phyloP scores from a whole-genome alignment of 2,888 invertebrate genomes.

The Drosophila putrida region DNA sequence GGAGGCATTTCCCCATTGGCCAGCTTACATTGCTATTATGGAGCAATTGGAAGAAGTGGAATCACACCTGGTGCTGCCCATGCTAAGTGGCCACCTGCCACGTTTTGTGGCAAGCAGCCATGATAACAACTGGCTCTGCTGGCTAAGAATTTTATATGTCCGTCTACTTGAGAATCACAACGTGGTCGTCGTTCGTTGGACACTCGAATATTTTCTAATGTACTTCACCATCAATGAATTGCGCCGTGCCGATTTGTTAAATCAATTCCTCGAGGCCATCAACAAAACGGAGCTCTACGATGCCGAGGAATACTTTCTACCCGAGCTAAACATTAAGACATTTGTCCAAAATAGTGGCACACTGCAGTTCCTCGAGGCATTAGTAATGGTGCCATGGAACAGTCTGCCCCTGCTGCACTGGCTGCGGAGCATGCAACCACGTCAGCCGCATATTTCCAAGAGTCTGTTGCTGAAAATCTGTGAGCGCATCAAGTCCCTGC shows the following conservation, averaged over 20 bases:
- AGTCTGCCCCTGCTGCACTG: constrained; percentile 76
- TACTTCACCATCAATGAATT: constrained; percentile 53
- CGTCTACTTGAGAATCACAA: constrained; percentile 73
- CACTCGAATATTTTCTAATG: constrained; percentile 65
- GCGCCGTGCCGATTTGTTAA: constrained; percentile 42
- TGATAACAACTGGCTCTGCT: constrained; percentile 33
- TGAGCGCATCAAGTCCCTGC: constrained; percentile 62
- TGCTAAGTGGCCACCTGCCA: constrained; percentile 54
- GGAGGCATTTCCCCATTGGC: constrained; percentile 54
- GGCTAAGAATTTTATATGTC: constrained; percentile 60
- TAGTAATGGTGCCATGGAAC: constrained; percentile 73
- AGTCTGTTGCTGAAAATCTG: constrained; percentile 59
- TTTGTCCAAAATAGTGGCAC: constrained; percentile 52
- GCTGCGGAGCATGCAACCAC: constrained; percentile 49
- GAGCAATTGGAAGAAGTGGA: constrained; percentile 81
- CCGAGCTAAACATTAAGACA: constrained; percentile 30
- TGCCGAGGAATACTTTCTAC: constrained; percentile 55
- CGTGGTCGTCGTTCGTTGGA: constrained; percentile 73
- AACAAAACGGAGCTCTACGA: constrained; percentile 78
- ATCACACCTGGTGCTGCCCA: constrained; percentile 79
- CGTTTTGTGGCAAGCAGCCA: constrained; percentile 30
- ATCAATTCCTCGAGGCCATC: constrained; percentile 63
- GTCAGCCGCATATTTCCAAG: constrained; percentile 23
- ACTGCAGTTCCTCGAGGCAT: constrained; percentile 26
- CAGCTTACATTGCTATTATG: constrained; percentile 65